These are phyloP conservation scores for Eilema caniola DNA, from an alignment of 2,888 invertebrate species.

Conservation along the genomic window DNA sequence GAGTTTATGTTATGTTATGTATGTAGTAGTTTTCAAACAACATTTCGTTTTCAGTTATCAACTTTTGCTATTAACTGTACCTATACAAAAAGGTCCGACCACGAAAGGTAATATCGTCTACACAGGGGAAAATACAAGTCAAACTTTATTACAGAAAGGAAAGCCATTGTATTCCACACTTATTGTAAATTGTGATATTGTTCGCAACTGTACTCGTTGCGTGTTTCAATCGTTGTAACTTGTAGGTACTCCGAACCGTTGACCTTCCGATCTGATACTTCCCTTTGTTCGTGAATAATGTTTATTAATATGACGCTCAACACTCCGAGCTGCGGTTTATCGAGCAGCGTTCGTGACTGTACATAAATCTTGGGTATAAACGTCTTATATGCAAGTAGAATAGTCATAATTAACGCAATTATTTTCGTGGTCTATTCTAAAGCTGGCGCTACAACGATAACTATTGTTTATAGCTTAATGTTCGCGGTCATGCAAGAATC, in stretches of 20 bases:
- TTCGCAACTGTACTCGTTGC: background rate
- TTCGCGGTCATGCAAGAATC: background rate
- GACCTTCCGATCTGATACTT: constrained; percentile 11
- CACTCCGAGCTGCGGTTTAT: background rate
- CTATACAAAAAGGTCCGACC: background rate
- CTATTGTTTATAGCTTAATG: background rate
- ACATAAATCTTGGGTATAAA: constrained; percentile 1
- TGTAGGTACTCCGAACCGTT: background rate
- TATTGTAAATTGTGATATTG: background rate
- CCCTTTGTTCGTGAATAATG: constrained; percentile 7
- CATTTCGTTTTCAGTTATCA: too few species aligned
- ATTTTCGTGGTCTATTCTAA: background rate
- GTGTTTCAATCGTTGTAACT: constrained; percentile 1
- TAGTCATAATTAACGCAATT: background rate
- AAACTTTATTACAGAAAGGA: background rate
- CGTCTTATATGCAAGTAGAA: background rate
- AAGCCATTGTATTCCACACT: background rate
- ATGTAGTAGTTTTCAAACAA: too few species aligned
- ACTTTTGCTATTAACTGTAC: background rate
- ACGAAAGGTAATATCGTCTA: background rate
- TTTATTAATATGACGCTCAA: constrained; percentile 11
- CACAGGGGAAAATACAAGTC: background rate
- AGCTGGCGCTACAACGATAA: background rate
- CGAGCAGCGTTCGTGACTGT: background rate
- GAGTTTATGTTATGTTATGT: too few species aligned